Base-by-base conservation (phyloP, 2,888 invertebrate genomes). In the Parnassius orleans region DNA sequence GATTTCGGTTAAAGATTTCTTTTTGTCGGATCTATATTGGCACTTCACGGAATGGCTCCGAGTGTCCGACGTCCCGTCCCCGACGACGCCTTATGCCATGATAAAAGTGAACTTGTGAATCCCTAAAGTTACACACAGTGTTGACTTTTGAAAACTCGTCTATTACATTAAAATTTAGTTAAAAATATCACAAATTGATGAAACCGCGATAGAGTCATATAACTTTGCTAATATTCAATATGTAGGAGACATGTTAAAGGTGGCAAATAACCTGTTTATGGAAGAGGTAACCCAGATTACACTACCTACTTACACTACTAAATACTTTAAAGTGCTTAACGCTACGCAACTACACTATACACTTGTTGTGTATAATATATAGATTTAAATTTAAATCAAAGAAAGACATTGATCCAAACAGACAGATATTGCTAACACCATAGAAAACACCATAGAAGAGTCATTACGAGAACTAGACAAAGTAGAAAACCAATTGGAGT, bases 191-290 rank as follows among this genome's bases (percentile, higher is more conserved):
- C 47, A 3, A 15, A 10, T 41, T 42, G 2, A 24, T 15, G n/a
- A 47, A 46, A 47, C 47, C 47, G 47, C 60, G 66, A 56, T 57
- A 46, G 60, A 61, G 61, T 14, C 57, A 19, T 43, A 9, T 51
- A 14, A 47, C 11, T 53, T 57, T 48, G 55, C 43, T 33, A 14
- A 10, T 14, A 14, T 44, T 57, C 57, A 43, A 24, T 48, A 62
- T 57, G 61, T 57, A 62, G 61, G 42, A 61, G 61, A 62, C 41
- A 62, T 62, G 61, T 48, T 57, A 53, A 53, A 62, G 50, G 52
- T 57, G 61, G 57, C 61, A 50, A 53, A 53, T 53, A 15, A 48
- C 57, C 61, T 62, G 61, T 62, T 57, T 11, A 62, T 62, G 61
- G 57, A 57, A 53, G 61, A 62, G 61, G 61, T 62, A 62, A 52